Conservation (phyloP, 2,113 vertebrate species). For the Mellivora capensis region DNA sequence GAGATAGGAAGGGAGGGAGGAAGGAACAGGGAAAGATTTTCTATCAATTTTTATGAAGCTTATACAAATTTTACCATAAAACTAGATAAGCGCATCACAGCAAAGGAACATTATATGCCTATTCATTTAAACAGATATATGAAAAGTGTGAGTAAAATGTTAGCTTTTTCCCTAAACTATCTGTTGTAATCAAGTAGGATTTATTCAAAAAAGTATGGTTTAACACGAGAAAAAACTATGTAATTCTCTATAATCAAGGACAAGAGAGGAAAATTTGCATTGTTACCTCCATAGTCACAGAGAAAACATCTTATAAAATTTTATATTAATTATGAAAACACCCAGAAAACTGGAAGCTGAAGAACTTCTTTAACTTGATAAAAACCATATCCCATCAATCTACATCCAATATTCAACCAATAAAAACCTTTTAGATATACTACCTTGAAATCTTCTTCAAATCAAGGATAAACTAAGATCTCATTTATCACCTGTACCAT, state of each 20-base stretch:
- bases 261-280: not conserved
- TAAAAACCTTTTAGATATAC: not conserved
- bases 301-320: not conserved
- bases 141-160: not conserved
- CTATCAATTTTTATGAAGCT: not conserved
- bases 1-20: not conserved
- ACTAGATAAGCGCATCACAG: not conserved
- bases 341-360: not conserved
- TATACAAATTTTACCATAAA: conserved; percentile 1
- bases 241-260: not conserved
- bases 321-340: not conserved
- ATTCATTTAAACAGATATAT: not conserved
- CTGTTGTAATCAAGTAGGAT: not conserved
- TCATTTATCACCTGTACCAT: not conserved
- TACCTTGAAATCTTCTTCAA: not conserved
- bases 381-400: not conserved
- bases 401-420: not conserved
- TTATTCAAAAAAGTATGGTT: not conserved
- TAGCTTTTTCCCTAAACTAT: not conserved
- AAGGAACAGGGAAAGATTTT: not conserved
- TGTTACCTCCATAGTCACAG: not conserved
- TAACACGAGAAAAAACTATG: not conserved
- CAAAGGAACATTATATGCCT: not conserved
- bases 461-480: not conserved
- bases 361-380: not conserved